Evolutionary conservation across 2,888 invertebrate species (phyloP).

Genomic region (Dendrolimus pini): DNA sequence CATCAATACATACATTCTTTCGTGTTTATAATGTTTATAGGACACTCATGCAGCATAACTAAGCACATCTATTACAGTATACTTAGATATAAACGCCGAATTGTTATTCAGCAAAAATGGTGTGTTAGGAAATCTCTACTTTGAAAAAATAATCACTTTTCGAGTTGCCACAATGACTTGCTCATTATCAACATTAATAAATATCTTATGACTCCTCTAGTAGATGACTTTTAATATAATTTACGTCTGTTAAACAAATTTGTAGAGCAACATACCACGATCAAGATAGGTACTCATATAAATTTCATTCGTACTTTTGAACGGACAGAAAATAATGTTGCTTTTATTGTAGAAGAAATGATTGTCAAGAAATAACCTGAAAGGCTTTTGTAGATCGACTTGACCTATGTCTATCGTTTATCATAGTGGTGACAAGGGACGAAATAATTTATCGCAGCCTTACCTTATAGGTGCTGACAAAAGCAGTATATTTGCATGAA

Average conservation of each 20-base stretch:
- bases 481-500: not conserved
- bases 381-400: not conserved
- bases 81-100: too few species aligned
- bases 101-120: too few species aligned
- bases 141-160: too few species aligned
- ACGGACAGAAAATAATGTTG: not conserved
- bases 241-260: not conserved
- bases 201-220: too few species aligned
- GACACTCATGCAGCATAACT: too few species aligned
- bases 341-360: constrained; percentile 6
- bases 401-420: not conserved
- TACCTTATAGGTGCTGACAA: not conserved
- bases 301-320: not conserved
- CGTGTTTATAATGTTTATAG: too few species aligned
- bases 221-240: too few species aligned
- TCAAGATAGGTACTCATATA: not conserved
- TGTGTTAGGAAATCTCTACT: too few species aligned
- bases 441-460: not conserved
- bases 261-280: not conserved
- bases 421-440: not conserved
- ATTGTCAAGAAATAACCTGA: not conserved
- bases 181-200: too few species aligned
- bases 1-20: too few species aligned
- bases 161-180: too few species aligned
- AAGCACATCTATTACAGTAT: too few species aligned